These are phyloP conservation scores for Onchidella celtica DNA, from an alignment of 2,888 invertebrate genomes.

Conservation along the genomic window DNA sequence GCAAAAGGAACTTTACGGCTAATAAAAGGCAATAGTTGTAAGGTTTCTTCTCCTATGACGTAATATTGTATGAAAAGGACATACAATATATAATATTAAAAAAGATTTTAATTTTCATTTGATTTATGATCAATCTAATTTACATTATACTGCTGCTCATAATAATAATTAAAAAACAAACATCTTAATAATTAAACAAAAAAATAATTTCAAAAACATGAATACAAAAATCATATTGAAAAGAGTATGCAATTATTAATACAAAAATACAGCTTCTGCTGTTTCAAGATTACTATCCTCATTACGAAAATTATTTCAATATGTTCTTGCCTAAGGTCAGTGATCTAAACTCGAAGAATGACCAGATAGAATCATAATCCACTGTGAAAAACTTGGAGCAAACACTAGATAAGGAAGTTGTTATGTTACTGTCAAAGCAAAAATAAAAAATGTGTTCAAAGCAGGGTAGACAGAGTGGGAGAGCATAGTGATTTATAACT, in stretches of 20 bases:
- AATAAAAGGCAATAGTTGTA: slow-evolving; percentile 48
- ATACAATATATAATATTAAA: not conserved
- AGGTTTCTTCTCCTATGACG: slow-evolving; percentile 47
- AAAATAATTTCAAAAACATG: too few species aligned
- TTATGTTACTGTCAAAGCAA: not conserved
- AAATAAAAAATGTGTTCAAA: not conserved
- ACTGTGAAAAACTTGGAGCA: not conserved
- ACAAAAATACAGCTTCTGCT: not conserved
- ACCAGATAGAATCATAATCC: not conserved
- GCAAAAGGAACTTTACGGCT: slow-evolving; percentile 51
- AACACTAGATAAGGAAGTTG: not conserved
- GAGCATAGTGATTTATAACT: not conserved
- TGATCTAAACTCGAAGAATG: not conserved
- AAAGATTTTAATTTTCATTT: slow-evolving; percentile 3
- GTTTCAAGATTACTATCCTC: slow-evolving; percentile 14
- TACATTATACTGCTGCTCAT: not conserved
- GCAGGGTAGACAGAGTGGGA: not conserved
- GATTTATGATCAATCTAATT: slow-evolving; percentile 1
- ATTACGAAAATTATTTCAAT: slow-evolving; percentile 12
- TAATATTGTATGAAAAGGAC: slow-evolving; percentile 23
- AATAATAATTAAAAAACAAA: not conserved
- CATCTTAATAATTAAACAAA: too few species aligned
- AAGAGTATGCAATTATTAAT: not conserved
- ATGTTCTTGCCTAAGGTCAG: slow-evolving; percentile 15
- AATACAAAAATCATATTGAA: not conserved